A percentile compares a stretch with the other conserved stretches of the same genome.
Conservation (phyloP, 2,113 vertebrate genomes). For the Carettochelys insculpta region DNA sequence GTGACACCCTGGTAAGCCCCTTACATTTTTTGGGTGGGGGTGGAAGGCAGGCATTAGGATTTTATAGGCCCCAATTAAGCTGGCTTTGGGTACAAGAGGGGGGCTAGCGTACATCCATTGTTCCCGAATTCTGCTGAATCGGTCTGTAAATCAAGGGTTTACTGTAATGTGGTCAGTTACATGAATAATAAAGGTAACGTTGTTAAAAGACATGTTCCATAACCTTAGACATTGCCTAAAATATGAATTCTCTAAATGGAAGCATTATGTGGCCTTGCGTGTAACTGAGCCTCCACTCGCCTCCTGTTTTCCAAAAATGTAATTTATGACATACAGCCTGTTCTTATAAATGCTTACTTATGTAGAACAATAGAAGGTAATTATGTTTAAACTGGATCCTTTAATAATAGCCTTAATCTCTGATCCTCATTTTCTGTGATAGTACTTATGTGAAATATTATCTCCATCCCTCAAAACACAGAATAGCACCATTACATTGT, state of each 20-base stretch:
- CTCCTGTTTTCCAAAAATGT: neutral
- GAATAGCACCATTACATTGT: neutral
- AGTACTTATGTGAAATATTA: neutral
- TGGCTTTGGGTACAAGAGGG: too few relatives aligned
- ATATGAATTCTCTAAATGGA: neutral
- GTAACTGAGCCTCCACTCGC: neutral
- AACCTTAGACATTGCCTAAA: neutral
- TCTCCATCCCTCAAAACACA: neutral
- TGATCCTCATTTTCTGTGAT: neutral
- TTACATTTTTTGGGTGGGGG: too few relatives aligned
- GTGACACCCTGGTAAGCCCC: too few relatives aligned
- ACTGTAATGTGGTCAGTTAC: neutral
- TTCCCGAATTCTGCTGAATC: too few relatives aligned
- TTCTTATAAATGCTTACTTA: neutral
- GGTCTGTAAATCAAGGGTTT: too few relatives aligned
- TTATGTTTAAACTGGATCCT: neutral
- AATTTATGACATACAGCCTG: neutral
- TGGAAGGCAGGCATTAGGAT: too few relatives aligned
- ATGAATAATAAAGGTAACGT: neutral
- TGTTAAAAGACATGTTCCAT: neutral
- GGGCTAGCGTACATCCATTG: too few relatives aligned
- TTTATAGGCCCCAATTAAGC: too few relatives aligned
- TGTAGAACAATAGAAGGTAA: fast-evolving
- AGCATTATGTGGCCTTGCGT: neutral
- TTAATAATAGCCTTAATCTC: neutral